These are phyloP conservation scores for Cataglyphis livida DNA, from an alignment of 2,888 invertebrate genomes.

Conservation along the genomic window DNA sequence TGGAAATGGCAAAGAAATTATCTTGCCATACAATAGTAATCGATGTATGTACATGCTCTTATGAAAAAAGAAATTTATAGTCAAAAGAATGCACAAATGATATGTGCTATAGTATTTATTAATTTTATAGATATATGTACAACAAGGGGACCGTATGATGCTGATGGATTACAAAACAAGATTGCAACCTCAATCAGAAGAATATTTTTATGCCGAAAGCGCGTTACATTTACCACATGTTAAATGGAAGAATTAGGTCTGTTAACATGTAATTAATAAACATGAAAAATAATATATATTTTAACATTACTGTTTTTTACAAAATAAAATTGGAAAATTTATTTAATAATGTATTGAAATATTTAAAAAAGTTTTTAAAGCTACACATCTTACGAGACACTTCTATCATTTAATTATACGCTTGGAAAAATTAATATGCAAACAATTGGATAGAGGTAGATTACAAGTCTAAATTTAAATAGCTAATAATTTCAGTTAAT, in stretches of 20 bases:
- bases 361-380: not conserved
- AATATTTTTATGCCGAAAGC: slow-evolving; percentile 91
- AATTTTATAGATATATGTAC: slow-evolving; percentile 84
- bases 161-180: slow-evolving; percentile 89
- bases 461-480: not conserved
- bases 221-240: slow-evolving; percentile 87
- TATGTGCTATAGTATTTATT: slow-evolving; percentile 1
- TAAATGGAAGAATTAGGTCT: slow-evolving; percentile 79
- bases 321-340: not conserved
- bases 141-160: slow-evolving; percentile 88
- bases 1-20: slow-evolving; percentile 88
- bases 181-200: slow-evolving; percentile 89
- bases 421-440: not conserved
- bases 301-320: slow-evolving; percentile 3
- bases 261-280: slow-evolving; percentile 9
- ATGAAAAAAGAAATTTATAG: not conserved
- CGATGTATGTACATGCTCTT: slow-evolving; percentile 85
- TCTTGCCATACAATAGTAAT: slow-evolving; percentile 90
- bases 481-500: not conserved
- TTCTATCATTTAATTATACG: not conserved
- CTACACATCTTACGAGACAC: not conserved
- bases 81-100: not conserved
- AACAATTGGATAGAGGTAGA: not conserved
- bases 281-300: slow-evolving; percentile 2
- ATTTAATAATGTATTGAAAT: slow-evolving; percentile 14